phyloP scores from a whole-genome alignment of 1,140 invertebrate genomes.

The Batillaria attramentaria region DNA sequence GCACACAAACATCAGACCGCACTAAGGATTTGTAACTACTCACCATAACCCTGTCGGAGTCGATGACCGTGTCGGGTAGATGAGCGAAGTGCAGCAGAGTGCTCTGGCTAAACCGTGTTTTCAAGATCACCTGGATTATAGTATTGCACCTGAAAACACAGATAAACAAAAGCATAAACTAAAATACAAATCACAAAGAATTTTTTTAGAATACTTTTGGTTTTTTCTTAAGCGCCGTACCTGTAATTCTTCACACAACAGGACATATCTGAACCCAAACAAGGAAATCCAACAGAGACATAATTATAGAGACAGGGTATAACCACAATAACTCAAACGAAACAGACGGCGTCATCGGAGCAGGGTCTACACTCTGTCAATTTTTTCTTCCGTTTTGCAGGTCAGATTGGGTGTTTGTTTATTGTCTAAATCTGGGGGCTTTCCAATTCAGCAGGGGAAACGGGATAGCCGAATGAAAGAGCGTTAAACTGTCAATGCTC shows the following conservation, averaged over 20 bases:
- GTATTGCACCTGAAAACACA: slow-evolving; percentile 71
- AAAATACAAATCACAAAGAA: neutral
- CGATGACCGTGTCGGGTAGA: slow-evolving; percentile 84
- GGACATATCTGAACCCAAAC: neutral
- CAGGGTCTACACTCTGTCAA: too few relatives aligned
- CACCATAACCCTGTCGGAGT: slow-evolving; percentile 68
- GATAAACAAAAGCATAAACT: neutral
- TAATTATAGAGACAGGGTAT: too few relatives aligned
- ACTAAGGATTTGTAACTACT: slow-evolving; percentile 2
- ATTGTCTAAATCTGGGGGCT: too few relatives aligned
- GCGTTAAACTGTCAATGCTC: too few relatives aligned
- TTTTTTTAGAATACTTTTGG: neutral
- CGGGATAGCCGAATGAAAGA: too few relatives aligned
- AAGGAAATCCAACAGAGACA: neutral
- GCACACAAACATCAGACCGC: neutral
- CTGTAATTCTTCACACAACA: neutral
- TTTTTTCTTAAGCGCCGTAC: neutral
- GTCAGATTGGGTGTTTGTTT: too few relatives aligned
- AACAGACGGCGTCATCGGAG: too few relatives aligned
- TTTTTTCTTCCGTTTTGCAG: too few relatives aligned
- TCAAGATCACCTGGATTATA: slow-evolving; percentile 81
- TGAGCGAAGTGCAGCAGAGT: slow-evolving; percentile 88
- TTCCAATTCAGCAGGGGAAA: too few relatives aligned
- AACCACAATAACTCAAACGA: too few relatives aligned
- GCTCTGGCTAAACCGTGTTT: slow-evolving; percentile 79